phyloP scores from a whole-genome alignment of 2,888 invertebrate species.

The Mongoloraphidia duomilia region DNA sequence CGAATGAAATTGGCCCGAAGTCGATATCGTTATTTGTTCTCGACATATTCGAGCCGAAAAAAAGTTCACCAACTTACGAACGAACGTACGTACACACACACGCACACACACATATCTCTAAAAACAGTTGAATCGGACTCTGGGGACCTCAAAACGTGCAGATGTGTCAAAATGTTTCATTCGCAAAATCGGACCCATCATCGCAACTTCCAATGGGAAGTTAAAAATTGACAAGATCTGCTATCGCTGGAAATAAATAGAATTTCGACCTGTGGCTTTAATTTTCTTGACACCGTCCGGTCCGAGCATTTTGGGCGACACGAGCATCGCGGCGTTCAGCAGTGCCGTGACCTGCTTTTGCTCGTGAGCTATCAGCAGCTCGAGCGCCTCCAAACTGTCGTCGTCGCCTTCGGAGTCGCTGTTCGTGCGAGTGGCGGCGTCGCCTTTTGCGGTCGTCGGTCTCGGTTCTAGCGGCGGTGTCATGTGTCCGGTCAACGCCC shows the following conservation, averaged over 20 bases:
- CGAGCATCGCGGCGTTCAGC: slow-evolving; percentile 40
- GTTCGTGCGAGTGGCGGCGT: slow-evolving; percentile 5
- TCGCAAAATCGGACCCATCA: too few species aligned
- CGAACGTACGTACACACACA: too few species aligned
- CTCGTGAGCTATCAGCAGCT: slow-evolving; percentile 50
- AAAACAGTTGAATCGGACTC: too few species aligned
- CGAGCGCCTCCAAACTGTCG: slow-evolving; percentile 40
- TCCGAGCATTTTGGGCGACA: slow-evolving; percentile 44
- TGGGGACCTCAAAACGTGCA: too few species aligned
- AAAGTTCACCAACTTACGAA: too few species aligned
- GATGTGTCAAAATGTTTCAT: too few species aligned
- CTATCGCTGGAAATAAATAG: slow-evolving; percentile 16
- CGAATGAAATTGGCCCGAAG: too few species aligned
- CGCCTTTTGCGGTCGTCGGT: slow-evolving; percentile 25
- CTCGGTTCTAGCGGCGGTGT: slow-evolving; percentile 38
- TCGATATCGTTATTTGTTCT: too few species aligned
- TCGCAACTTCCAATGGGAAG: too few species aligned
- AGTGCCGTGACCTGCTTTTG: slow-evolving; percentile 50
- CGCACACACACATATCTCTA: too few species aligned
- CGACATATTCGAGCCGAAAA: too few species aligned
- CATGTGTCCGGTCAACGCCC: slow-evolving; percentile 56
- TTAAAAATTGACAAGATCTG: slow-evolving; percentile 17
- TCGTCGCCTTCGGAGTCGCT: slow-evolving; percentile 17
- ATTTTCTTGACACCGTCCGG: slow-evolving; percentile 43
- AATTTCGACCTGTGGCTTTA: slow-evolving; percentile 27